Conservation (phyloP, 2,888 invertebrate species). For the Abscondita cerata region DNA sequence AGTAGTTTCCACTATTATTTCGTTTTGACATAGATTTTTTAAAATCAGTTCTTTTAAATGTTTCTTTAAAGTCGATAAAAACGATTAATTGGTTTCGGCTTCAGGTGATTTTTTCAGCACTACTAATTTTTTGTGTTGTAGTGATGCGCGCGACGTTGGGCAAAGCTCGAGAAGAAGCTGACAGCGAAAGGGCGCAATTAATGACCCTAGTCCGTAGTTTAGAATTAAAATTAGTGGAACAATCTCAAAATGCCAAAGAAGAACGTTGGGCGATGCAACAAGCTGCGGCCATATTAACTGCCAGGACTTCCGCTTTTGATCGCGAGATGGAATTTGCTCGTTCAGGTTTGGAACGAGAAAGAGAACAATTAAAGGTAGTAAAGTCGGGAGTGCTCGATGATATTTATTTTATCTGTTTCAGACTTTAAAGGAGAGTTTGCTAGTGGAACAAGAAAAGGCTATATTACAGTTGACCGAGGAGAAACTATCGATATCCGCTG, state of each 20-base stretch:
- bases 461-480: conserved; percentile 67
- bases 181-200: conserved; percentile 64
- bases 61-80: too few species aligned
- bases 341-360: conserved; percentile 64
- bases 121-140: conserved; percentile 40
- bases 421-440: conserved; percentile 63
- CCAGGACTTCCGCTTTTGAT: conserved; percentile 67
- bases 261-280: conserved; percentile 63
- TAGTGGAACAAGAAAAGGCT: conserved; percentile 66
- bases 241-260: conserved; percentile 60
- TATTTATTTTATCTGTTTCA: conserved; percentile 46
- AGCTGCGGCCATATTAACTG: conserved; percentile 66
- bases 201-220: conserved; percentile 63
- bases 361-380: conserved; percentile 68
- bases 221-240: conserved; percentile 66
- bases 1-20: background rate
- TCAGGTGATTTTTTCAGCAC: too few species aligned
- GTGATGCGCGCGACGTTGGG: conserved; percentile 65
- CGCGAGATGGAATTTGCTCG: conserved; percentile 67
- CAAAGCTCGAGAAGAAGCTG: conserved; percentile 64
- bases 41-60: too few species aligned
- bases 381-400: too few species aligned
- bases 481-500: conserved; percentile 59
- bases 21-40: too few species aligned
- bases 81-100: too few species aligned